Evolutionary conservation across 2,888 invertebrate genomes (phyloP).

Genomic region (Augiades crinisus): DNA sequence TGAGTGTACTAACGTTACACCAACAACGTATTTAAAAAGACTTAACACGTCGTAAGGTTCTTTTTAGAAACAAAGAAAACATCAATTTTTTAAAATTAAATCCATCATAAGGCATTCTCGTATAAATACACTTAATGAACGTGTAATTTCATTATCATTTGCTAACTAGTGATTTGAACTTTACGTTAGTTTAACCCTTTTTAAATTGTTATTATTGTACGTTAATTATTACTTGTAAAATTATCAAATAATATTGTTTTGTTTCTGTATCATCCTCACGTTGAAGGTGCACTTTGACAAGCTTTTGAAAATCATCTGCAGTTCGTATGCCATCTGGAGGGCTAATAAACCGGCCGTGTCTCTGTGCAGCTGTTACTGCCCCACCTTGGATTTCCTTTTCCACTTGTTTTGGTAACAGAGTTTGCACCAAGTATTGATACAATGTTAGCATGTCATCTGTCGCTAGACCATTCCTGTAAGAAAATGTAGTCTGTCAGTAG

Average conservation of each 20-base stretch:
- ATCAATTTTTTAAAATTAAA: too few relatives aligned
- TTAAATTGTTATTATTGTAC: not conserved
- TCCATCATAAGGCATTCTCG: too few relatives aligned
- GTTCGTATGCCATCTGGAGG: constrained; percentile 66
- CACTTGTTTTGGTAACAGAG: constrained; percentile 88
- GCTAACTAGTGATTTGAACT: too few relatives aligned
- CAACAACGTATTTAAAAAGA: too few relatives aligned
- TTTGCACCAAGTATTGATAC: constrained; percentile 91
- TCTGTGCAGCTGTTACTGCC: constrained; percentile 76
- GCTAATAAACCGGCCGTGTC: constrained; percentile 71
- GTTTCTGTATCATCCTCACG: constrained; percentile 77
- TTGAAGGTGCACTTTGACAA: constrained; percentile 87
- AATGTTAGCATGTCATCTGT: constrained; percentile 93
- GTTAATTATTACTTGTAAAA: too few relatives aligned
- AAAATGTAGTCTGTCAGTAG: too few relatives aligned
- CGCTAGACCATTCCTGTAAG: constrained; percentile 91
- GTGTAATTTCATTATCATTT: too few relatives aligned
- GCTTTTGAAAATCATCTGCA: constrained; percentile 79
- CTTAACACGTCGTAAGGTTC: too few relatives aligned
- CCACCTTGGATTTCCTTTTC: constrained; percentile 87
- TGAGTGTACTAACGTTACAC: too few relatives aligned
- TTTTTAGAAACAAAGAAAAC: too few relatives aligned
- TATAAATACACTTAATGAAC: too few relatives aligned
- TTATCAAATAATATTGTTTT: constrained; percentile 87
- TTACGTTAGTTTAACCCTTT: too few relatives aligned